Conservation (phyloP, 1,140 invertebrate species). For the Diorhabda sublineata region DNA sequence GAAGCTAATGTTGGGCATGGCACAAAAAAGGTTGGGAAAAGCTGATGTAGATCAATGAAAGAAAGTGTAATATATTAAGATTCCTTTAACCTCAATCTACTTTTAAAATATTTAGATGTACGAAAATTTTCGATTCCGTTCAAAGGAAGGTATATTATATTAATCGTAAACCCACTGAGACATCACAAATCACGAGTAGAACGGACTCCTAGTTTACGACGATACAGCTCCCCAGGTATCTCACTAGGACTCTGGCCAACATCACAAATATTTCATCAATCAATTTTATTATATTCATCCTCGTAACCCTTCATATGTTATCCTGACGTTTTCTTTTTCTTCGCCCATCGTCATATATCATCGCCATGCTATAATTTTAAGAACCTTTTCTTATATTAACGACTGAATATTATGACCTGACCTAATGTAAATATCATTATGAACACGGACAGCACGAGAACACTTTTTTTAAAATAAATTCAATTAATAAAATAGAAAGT, state of each 20-base stretch:
- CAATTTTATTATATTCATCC: conserved; percentile 10
- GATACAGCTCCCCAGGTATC: conserved; percentile 10
- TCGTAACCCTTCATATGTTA: conserved; percentile 2
- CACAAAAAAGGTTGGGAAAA: background rate
- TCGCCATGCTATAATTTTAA: background rate
- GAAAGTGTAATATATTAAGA: too few species aligned
- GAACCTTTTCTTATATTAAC: background rate
- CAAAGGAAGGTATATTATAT: background rate
- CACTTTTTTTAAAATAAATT: too few species aligned
- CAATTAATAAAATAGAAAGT: too few species aligned
- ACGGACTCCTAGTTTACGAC: conserved; percentile 25
- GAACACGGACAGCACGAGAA: background rate
- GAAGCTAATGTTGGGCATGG: background rate
- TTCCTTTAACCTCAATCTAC: too few species aligned
- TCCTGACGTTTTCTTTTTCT: conserved; percentile 2
- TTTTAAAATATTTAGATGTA: too few species aligned
- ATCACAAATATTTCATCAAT: conserved; percentile 26
- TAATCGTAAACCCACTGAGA: background rate
- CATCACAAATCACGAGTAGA: conserved; percentile 22
- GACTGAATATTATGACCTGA: background rate
- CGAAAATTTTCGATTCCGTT: background rate
- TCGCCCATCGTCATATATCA: conserved; percentile 1
- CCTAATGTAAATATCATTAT: conserved; percentile 3
- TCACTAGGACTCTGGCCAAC: conserved; percentile 11
- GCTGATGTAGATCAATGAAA: background rate